These are phyloP conservation scores for Microcebus griseorufus DNA, from an alignment of 2,113 vertebrate species.

Conservation along the genomic window DNA sequence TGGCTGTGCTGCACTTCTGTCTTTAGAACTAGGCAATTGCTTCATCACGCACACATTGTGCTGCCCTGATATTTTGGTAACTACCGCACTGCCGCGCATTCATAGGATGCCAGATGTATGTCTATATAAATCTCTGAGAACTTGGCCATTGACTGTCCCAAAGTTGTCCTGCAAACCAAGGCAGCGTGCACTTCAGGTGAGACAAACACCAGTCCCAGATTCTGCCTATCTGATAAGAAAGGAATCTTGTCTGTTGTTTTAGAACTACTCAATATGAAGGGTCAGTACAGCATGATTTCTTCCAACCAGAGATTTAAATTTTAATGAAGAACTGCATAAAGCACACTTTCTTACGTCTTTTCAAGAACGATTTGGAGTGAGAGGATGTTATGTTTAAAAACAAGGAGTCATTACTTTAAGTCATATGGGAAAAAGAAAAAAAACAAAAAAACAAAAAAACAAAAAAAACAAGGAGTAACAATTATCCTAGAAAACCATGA, in stretches of 20 bases:
- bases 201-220: background rate
- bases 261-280: background rate
- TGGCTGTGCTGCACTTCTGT: background rate
- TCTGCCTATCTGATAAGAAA: background rate
- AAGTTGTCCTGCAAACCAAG: background rate
- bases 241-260: background rate
- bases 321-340: background rate
- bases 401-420: no score
- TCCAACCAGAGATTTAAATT: background rate
- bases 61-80: conserved; percentile 51
- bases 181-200: rapidly evolving
- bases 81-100: background rate
- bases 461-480: background rate
- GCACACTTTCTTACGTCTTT: background rate
- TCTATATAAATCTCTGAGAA: background rate
- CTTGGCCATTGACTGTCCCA: background rate
- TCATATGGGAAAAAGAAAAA: no score
- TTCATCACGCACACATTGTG: conserved; percentile 34
- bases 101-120: background rate
- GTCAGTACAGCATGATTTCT: background rate
- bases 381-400: background rate
- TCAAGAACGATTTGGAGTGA: background rate
- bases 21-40: conserved; percentile 60
- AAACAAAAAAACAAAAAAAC: no score
- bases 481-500: background rate